Conservation (phyloP, 2,797 vertebrate species). For the Myotis pilosus region DNA sequence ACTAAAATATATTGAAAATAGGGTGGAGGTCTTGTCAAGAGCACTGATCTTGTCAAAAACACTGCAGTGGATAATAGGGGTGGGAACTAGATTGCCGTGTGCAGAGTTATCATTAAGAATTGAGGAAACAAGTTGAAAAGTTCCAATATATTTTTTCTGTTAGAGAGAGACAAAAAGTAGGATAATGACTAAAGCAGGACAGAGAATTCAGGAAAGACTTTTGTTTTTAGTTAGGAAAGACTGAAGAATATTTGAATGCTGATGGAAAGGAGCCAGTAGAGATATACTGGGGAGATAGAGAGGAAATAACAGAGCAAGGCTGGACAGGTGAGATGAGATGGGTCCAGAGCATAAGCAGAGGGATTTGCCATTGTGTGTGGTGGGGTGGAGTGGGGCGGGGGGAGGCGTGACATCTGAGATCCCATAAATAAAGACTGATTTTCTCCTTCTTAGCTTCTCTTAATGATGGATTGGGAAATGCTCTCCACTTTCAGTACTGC, state of each 20-base stretch:
- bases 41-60: neutral
- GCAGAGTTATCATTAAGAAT: neutral
- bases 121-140: neutral
- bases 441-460: neutral
- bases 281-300: neutral
- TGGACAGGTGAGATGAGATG: neutral
- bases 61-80: neutral
- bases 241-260: neutral
- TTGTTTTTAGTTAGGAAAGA: neutral
- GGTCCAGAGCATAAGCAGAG: neutral
- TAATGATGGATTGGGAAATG: neutral
- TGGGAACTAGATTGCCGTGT: neutral
- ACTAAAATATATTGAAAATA: neutral
- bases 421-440: neutral
- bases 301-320: neutral
- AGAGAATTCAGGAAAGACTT: neutral
- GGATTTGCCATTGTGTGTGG: neutral
- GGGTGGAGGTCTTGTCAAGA: neutral
- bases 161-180: neutral
- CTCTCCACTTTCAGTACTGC: neutral
- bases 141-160: neutral
- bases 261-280: neutral
- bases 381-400: neutral
- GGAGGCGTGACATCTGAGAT: neutral
- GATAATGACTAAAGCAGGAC: neutral